Percentiles rank a stretch among this genome's conserved stretches.
Evolutionary conservation across 2,888 invertebrate species (phyloP).

Genomic region (Flexamia atlantica): DNA sequence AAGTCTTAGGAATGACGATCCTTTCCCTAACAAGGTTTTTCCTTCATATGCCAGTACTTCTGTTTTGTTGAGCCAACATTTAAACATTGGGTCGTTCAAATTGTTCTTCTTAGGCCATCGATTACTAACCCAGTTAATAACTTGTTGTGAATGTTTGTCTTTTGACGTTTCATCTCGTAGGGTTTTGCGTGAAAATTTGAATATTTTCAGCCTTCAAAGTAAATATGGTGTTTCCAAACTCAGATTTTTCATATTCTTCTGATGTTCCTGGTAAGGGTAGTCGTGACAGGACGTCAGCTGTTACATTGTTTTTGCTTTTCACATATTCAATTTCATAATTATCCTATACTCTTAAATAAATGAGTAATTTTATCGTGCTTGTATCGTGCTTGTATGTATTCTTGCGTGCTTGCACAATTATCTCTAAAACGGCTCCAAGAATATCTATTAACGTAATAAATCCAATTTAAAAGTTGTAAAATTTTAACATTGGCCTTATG

Average conservation of each 20-base stretch:
- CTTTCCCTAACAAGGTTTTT: slow-evolving; percentile 50
- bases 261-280: background rate
- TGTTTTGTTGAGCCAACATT: background rate
- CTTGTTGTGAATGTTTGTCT: background rate
- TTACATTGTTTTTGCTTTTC: background rate
- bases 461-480: no score
- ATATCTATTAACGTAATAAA: no score
- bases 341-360: no score
- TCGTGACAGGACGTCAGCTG: background rate
- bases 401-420: no score
- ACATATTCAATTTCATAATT: background rate
- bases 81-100: background rate
- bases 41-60: slow-evolving; percentile 25
- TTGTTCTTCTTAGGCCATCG: background rate
- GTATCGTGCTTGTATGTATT: no score
- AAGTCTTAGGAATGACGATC: slow-evolving; percentile 57
- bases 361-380: no score
- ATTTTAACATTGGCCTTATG: no score
- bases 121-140: background rate
- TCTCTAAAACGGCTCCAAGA: no score
- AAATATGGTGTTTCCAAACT: background rate
- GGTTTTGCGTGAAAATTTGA: background rate
- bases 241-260: background rate
- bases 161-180: background rate
- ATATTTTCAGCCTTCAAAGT: background rate